These are phyloP conservation scores for Eurytemora carolleeae DNA, from an alignment of 1,140 invertebrate genomes.

Conservation along the genomic window DNA sequence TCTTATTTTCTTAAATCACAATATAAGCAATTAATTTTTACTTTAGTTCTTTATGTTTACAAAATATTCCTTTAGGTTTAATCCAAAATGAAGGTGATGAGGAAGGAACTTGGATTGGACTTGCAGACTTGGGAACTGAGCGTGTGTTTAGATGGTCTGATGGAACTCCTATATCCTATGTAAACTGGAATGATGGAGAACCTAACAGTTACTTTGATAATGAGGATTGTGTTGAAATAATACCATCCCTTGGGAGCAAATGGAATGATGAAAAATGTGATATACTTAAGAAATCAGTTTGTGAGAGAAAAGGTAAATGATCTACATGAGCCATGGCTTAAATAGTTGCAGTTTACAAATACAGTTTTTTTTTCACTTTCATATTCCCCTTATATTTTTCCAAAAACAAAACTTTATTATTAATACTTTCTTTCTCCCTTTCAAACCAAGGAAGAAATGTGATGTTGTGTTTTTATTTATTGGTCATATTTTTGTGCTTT, in stretches of 20 bases:
- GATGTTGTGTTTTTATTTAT: no score
- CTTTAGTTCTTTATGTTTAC: neutral
- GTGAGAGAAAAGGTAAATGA: neutral
- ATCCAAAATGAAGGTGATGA: neutral
- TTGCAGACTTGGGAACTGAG: neutral
- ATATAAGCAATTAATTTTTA: neutral
- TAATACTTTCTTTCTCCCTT: no score
- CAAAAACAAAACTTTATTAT: no score
- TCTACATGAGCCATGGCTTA: no score
- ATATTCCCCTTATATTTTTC: no score
- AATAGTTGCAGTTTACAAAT: no score
- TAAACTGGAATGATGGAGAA: neutral
- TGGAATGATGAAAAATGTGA: neutral
- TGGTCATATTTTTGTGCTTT: no score
- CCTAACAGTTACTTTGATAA: neutral
- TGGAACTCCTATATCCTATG: neutral
- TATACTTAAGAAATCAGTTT: neutral
- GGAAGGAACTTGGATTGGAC: neutral
- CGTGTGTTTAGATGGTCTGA: neutral
- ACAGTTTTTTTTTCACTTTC: no score
- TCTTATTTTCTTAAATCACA: no score
- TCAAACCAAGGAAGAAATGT: no score
- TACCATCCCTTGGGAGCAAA: neutral
- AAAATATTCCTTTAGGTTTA: neutral
- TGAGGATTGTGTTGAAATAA: neutral